Percentiles rank a stretch among this genome's conserved stretches.
Evolutionary conservation across 2,888 invertebrate species (phyloP).

Genomic region (Caenorhabditis imperialis): DNA sequence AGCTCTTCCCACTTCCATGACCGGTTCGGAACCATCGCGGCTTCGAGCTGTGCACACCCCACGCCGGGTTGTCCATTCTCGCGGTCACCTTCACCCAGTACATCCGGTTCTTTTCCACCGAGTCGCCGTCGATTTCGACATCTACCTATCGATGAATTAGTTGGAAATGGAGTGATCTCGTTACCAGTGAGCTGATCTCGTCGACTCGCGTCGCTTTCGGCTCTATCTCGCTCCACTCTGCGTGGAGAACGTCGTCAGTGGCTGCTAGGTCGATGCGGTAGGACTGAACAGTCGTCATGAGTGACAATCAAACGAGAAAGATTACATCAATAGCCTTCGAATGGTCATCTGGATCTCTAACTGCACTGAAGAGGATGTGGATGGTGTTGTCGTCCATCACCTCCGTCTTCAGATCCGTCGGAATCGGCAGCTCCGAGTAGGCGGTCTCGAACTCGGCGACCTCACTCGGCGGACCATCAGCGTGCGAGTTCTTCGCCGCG

Average conservation of each 20-base stretch:
- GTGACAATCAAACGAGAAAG: too few species aligned
- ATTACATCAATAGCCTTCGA: slow-evolving; percentile 59
- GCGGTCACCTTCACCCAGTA: slow-evolving; percentile 65
- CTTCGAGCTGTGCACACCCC: slow-evolving; percentile 63
- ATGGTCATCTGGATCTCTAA: slow-evolving; percentile 63
- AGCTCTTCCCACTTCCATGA: slow-evolving; percentile 56
- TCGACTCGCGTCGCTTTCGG: slow-evolving; percentile 40
- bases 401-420: slow-evolving; percentile 60
- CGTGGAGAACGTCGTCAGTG: slow-evolving; percentile 56
- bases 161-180: background rate
- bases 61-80: slow-evolving; percentile 48
- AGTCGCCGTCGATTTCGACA: slow-evolving; percentile 54
- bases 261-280: slow-evolving; percentile 60
- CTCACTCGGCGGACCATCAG: slow-evolving; percentile 60
- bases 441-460: slow-evolving; percentile 65
- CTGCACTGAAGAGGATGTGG: slow-evolving; percentile 59
- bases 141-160: slow-evolving; percentile 43
- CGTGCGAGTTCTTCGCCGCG: slow-evolving; percentile 56
- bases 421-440: slow-evolving; percentile 62
- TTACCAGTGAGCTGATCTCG: slow-evolving; percentile 49
- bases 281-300: slow-evolving; percentile 21
- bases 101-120: slow-evolving; percentile 50
- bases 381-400: slow-evolving; percentile 62
- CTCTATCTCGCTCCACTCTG: slow-evolving; percentile 49
- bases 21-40: slow-evolving; percentile 63